Evolutionary conservation across 2,888 invertebrate genomes (phyloP), one percentile per base, ranked within the genome.

Genomic region (Biston betularia): DNA sequence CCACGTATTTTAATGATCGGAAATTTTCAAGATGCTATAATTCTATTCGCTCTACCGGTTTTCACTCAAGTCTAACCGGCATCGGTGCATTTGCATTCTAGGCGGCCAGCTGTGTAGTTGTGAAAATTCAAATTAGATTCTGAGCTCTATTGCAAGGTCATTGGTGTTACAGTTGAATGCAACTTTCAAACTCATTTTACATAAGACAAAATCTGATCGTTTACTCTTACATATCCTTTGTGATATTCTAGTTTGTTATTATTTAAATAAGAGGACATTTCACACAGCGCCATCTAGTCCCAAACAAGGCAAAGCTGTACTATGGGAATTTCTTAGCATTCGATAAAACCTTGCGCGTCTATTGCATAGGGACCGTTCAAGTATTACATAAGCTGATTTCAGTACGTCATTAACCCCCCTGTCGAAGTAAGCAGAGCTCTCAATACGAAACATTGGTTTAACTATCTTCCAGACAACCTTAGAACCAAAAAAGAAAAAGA

Each of bases 11-110:
- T 62, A 53, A 54, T 33, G 55, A 55, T 55, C 14, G 60, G 50
- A 60, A 60, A 52, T n/a, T 60, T 60, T 52, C 57, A 48, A 48
- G 60, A 59, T 50, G 44, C 11, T 52, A 34, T 44, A 60, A 60
- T 24, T 52, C 42, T 60, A 35, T 44, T 34, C 14, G 15, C 42
- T 44, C 42, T 50, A 59, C 59, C 59, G 59, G 59, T 59, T 59
- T 50, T 59, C 42, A 38, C 49, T 42, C 40, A 4, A 38, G 40
- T 40, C 38, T 24, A 58, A 40, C 58, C 58, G 48, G 35, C 40
- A n/a, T 38, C 10, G 8, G 34, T 48, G 59, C 50, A 50, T 59
- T 59, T 59, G 42, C 59, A 59, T 50, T 58, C 50, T 42, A 12
- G 40, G 15, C 48, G 24, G 58, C 14, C 56, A 58, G 38, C 38